Percentiles rank a stretch among this genome's conserved stretches.
These are phyloP conservation scores for Hemichromis elongatus DNA, from an alignment of 2,113 vertebrate genomes.

Conservation along the genomic window DNA sequence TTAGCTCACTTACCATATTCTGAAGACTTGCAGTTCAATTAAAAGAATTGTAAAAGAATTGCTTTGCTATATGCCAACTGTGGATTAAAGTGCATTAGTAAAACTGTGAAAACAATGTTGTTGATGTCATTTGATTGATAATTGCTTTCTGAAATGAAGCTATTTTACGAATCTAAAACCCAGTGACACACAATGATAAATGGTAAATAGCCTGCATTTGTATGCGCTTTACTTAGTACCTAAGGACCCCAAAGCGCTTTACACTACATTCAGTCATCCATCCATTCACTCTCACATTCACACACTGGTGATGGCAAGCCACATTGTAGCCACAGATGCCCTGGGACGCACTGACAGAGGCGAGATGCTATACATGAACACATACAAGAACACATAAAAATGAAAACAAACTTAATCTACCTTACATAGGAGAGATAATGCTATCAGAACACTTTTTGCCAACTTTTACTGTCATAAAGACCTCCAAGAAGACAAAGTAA, in stretches of 20 bases:
- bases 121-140: background rate
- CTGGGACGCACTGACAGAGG: too few species aligned
- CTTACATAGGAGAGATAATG: background rate
- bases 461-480: background rate
- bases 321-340: background rate
- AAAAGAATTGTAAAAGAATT: background rate
- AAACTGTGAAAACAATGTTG: too few species aligned
- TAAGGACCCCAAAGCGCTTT: too few species aligned
- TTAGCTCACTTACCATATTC: background rate
- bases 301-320: background rate
- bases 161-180: too few species aligned
- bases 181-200: too few species aligned
- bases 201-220: too few species aligned
- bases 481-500: background rate
- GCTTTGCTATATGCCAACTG: too few species aligned
- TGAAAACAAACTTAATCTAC: background rate
- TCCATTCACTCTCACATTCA: too few species aligned
- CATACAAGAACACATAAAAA: background rate
- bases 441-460: background rate
- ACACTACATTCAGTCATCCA: too few species aligned
- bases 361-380: too few species aligned
- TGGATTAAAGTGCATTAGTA: too few species aligned
- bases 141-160: background rate
- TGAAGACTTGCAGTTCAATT: background rate
- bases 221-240: too few species aligned